A percentile compares a stretch with the other conserved stretches of the same genome.
phyloP scores from a whole-genome alignment of 2,888 invertebrate genomes.

The Xestobium rufovillosum region DNA sequence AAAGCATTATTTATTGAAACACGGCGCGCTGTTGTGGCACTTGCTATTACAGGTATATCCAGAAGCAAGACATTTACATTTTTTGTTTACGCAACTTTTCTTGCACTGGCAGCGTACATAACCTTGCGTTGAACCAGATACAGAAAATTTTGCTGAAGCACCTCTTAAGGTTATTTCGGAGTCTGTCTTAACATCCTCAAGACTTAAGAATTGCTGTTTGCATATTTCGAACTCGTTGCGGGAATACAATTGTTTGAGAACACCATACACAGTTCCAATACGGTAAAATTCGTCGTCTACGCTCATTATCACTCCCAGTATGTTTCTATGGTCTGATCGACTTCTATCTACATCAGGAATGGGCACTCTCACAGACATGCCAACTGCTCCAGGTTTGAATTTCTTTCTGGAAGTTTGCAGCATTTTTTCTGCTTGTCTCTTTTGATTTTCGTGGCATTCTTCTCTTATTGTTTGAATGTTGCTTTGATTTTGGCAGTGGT shows the following conservation, averaged over 20 bases:
- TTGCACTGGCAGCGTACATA: constrained; percentile 8
- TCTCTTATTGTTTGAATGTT: no score
- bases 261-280: constrained; percentile 5
- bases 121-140: constrained; percentile 6
- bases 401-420: no score
- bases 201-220: constrained; percentile 4
- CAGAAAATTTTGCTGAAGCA: constrained; percentile 6
- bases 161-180: constrained; percentile 7
- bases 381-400: no score
- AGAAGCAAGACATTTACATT: constrained; percentile 6
- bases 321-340: constrained; percentile 6
- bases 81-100: constrained; percentile 4
- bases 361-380: no score
- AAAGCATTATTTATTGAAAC: constrained; percentile 5
- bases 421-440: no score
- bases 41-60: constrained; percentile 4
- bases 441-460: no score
- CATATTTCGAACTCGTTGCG: constrained; percentile 5
- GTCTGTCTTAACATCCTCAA: constrained; percentile 6
- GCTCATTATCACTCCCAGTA: no score
- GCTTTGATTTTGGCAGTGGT: no score
- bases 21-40: constrained; percentile 5
- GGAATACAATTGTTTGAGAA: constrained; percentile 6
- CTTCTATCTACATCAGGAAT: constrained; percentile 9
- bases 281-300: no score